Conservation (phyloP, 2,113 vertebrate genomes). For the Takifugu bimaculatus region DNA sequence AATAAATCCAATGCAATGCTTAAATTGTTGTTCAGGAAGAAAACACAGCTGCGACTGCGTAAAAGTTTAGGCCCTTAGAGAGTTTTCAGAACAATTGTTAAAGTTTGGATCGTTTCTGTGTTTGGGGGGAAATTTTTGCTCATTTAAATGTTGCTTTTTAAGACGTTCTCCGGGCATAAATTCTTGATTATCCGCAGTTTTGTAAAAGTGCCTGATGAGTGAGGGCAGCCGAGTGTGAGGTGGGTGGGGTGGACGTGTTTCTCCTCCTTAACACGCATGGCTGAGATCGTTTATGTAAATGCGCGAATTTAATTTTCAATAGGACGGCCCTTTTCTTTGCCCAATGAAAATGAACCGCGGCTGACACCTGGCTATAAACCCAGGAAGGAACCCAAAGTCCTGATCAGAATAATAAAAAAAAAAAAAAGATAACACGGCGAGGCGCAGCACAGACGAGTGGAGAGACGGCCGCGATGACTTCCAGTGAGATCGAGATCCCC, state of each 20-base stretch:
- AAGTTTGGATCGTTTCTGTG: no score
- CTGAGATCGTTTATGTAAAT: conserved; percentile 79
- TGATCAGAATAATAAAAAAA: conserved; percentile 68
- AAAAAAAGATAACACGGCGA: conserved; percentile 52
- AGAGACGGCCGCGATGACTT: conserved; percentile 83
- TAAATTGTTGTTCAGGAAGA: no score
- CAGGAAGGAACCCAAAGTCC: conserved; percentile 78
- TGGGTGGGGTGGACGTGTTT: conserved; percentile 63
- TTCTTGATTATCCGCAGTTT: neutral
- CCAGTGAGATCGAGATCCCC: conserved; percentile 92
- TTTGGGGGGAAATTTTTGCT: no score
- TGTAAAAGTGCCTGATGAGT: conserved; percentile 16
- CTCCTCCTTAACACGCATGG: conserved; percentile 61
- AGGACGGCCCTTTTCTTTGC: conserved; percentile 84
- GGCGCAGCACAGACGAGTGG: conserved; percentile 54
- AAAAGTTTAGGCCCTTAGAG: no score
- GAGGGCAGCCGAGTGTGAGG: conserved; percentile 25
- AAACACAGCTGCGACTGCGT: no score
- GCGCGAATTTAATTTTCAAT: conserved; percentile 75
- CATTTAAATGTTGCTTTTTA: no score
- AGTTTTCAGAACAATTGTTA: no score
- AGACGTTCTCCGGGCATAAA: no score
- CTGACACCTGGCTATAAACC: conserved; percentile 98
- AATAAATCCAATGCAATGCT: no score
- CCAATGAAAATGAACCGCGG: conserved; percentile 89